phyloP scores from a whole-genome alignment of 2,888 invertebrate species.

The Himalopsyche tibetana region DNA sequence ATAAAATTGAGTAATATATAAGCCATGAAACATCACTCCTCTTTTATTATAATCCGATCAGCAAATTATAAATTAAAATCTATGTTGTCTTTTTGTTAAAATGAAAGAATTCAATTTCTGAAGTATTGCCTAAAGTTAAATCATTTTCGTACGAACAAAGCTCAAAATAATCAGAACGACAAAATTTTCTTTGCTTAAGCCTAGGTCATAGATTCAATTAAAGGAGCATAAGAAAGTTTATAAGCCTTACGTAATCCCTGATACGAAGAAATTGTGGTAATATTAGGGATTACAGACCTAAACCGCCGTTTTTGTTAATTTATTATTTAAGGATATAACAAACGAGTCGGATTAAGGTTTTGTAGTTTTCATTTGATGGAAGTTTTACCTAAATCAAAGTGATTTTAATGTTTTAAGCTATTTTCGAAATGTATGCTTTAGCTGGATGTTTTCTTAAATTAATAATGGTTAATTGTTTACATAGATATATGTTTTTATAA shows the following conservation, averaged over 20 bases:
- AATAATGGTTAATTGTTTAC: neutral
- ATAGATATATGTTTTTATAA: neutral
- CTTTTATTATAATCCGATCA: too few species aligned
- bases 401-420: neutral
- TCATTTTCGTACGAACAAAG: neutral
- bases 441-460: slow-evolving; percentile 8
- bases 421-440: neutral
- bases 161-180: slow-evolving; percentile 48
- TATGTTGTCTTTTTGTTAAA: too few species aligned
- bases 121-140: neutral
- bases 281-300: slow-evolving; percentile 61
- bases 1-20: too few species aligned
- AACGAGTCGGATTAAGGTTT: neutral
- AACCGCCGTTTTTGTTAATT: slow-evolving; percentile 14
- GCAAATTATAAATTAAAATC: too few species aligned
- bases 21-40: too few species aligned
- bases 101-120: too few species aligned
- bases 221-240: slow-evolving; percentile 61
- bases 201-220: slow-evolving; percentile 61
- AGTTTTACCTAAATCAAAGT: slow-evolving; percentile 21
- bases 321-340: slow-evolving; percentile 10
- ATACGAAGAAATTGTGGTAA: slow-evolving; percentile 57
- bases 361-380: slow-evolving; percentile 19
- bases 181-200: slow-evolving; percentile 48
- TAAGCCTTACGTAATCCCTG: slow-evolving; percentile 61